Evolutionary conservation across 2,888 invertebrate species (phyloP).

Genomic region (Pollenia griseotomentosa): DNA sequence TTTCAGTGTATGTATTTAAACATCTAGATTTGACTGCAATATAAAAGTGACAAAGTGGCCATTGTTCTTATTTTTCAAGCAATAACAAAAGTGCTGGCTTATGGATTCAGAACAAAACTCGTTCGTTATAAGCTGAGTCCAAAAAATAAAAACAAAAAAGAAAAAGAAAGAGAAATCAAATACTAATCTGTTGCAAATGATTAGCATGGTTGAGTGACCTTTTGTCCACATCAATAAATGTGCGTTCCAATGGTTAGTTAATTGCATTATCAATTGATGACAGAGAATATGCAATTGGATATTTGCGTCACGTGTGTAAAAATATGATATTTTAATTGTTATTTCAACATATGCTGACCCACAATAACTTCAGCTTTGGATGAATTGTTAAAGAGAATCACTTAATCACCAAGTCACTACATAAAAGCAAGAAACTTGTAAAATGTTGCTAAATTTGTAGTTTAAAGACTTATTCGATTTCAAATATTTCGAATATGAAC

Average conservation of each 20-base stretch:
- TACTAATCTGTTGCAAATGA: background rate
- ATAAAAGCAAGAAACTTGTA: no score
- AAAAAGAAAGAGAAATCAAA: background rate
- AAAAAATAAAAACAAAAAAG: background rate
- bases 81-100: background rate
- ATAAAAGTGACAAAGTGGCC: no score
- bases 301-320: slow-evolving; percentile 32
- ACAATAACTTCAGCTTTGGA: background rate
- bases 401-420: no score
- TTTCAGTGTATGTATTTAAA: no score
- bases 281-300: slow-evolving; percentile 10
- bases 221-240: slow-evolving; percentile 23
- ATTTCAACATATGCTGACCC: background rate
- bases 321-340: background rate
- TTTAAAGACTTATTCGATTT: no score
- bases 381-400: background rate
- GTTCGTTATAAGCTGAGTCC: background rate
- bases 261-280: slow-evolving; percentile 12
- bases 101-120: background rate
- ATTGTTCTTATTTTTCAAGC: no score
- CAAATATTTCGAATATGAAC: no score
- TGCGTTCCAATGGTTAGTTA: slow-evolving; percentile 26
- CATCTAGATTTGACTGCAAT: no score
- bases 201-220: slow-evolving; percentile 34
- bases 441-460: no score